Evolutionary conservation across 1,140 invertebrate genomes (phyloP), one percentile per base, ranked within the genome.

Genomic region (Drosophila miranda): DNA sequence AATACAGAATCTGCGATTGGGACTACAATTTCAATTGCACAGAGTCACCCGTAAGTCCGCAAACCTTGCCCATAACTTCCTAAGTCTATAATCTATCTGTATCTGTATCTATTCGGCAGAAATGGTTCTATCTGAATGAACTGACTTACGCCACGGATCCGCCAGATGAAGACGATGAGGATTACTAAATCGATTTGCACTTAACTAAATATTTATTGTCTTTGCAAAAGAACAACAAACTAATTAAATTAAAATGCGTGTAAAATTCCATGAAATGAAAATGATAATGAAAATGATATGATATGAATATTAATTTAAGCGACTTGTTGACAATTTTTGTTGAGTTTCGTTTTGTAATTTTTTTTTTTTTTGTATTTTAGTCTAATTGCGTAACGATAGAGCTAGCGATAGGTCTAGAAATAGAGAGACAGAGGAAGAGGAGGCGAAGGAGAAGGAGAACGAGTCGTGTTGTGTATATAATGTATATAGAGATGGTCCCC

Each of bases 1-100:
- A 93, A 77, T 94, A 92, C 90, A 90, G 93, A 70, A 92, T 94
- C 69, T 94, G 93, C 83, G 93, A 94, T 89, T 94, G 93, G 93
- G 91, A 92, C 45, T 93, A 93, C 77, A 94, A 93, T 80, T 92
- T 94, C 74, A 92, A 94, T 69, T 94, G 93, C 76, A 91, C 90
- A 41, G 91, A 93, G 56, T 92, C 93, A 26, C 91, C 92, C 13
- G 89, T 90, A 55, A 52, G 75, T 48, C 4, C 19, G 2, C 2
- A 19, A 0, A 2, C 1, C 4, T 6, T 1, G 19, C 19, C 19
- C 19, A 23, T 38, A 19, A 14, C 16, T 11, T 11, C 48, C 4
- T 26, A 41, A 28, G 16, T 57, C 16, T 21, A n/a, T 13, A 11
- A 19, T 19, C 19, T 19, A 19, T 19, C 1, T 19, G 19, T 19